Evolutionary conservation across 2,797 vertebrate genomes (phyloP).

Genomic region (Muscicapa comitata): DNA sequence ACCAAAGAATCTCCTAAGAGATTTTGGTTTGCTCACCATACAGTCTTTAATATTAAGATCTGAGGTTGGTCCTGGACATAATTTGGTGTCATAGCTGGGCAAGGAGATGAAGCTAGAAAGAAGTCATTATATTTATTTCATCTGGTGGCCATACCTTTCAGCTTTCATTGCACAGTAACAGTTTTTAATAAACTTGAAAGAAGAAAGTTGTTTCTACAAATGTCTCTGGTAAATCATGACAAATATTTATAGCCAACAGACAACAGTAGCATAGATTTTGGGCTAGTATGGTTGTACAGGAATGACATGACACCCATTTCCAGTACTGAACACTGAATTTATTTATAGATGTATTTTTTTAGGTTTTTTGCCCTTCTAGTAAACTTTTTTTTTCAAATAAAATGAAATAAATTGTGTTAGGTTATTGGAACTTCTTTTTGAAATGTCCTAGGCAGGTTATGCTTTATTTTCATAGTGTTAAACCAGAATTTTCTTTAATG

Average conservation of each 20-base stretch:
- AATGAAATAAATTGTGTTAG: neutral
- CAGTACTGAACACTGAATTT: conserved; percentile 46
- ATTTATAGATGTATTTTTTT: neutral
- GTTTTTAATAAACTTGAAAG: conserved; percentile 14
- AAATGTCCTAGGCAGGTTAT: neutral
- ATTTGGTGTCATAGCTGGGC: neutral
- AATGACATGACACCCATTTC: conserved; percentile 37
- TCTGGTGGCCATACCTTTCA: neutral
- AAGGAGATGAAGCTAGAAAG: neutral
- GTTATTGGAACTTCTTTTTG: neutral
- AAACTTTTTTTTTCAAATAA: neutral
- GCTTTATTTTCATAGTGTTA: neutral
- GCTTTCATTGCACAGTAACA: neutral
- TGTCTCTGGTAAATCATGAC: conserved; percentile 31
- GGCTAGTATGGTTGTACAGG: conserved; percentile 34
- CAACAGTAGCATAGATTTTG: conserved; percentile 50
- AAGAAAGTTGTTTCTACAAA: conserved; percentile 31
- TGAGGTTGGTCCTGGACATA: neutral
- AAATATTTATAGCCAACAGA: conserved; percentile 52
- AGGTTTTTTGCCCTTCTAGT: neutral
- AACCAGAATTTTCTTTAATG: neutral
- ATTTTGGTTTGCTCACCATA: neutral
- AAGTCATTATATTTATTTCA: neutral
- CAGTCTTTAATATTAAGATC: neutral
- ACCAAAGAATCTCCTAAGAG: neutral